phyloP scores from a whole-genome alignment of 2,888 invertebrate genomes.

The Dicycla oo region DNA sequence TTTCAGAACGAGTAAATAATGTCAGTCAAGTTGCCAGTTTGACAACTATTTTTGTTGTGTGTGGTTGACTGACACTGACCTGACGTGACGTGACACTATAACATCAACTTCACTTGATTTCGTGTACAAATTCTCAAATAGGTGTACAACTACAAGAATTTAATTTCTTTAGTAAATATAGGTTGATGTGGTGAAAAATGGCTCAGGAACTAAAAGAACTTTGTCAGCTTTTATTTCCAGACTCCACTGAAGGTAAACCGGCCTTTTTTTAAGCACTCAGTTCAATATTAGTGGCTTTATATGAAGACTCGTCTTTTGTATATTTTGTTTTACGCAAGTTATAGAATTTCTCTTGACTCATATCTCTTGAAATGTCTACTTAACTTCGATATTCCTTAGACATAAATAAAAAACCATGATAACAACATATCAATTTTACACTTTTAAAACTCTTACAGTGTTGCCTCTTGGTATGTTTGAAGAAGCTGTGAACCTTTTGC shows the following conservation, averaged over 20 bases:
- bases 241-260: conserved; percentile 74
- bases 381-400: not conserved
- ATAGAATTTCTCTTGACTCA: not conserved
- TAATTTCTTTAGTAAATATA: conserved; percentile 11
- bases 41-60: too few species aligned
- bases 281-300: not conserved
- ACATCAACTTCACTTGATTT: conserved; percentile 23
- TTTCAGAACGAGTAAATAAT: too few species aligned
- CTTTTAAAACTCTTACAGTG: not conserved
- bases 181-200: conserved; percentile 68
- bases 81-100: too few species aligned
- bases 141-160: not conserved
- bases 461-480: not conserved
- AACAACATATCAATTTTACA: not conserved
- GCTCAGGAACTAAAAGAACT: conserved; percentile 85
- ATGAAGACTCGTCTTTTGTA: not conserved
- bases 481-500: not conserved
- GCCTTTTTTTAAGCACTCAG: not conserved
- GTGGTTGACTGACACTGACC: too few species aligned
- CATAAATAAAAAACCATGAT: not conserved
- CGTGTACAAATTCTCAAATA: conserved; percentile 29
- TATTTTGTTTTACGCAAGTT: not conserved
- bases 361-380: not conserved
- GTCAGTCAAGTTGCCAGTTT: too few species aligned
- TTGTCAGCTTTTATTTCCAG: conserved; percentile 82